Conservation (phyloP, 2,888 invertebrate genomes). For the Drosophila testacea region DNA sequence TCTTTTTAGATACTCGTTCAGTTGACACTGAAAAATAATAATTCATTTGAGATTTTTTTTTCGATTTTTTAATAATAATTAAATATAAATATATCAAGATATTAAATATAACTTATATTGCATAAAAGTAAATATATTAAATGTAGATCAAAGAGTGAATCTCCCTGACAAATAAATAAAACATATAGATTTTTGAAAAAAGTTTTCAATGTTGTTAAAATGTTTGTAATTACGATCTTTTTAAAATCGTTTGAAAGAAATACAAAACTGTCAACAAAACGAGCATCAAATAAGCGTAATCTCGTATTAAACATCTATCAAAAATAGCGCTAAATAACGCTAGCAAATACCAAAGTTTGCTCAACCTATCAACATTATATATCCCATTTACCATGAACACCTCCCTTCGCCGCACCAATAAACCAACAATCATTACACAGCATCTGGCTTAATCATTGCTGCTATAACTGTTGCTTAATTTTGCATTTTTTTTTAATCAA, state of each 20-base stretch:
- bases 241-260: background rate
- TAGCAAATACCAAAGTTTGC: slow-evolving; percentile 29
- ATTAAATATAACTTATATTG: no score
- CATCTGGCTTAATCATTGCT: slow-evolving; percentile 50
- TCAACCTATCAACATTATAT: slow-evolving; percentile 12
- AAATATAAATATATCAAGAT: no score
- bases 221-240: background rate
- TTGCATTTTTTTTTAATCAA: background rate
- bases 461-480: slow-evolving; percentile 53
- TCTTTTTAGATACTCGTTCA: background rate
- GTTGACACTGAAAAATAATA: background rate
- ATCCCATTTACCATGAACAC: slow-evolving; percentile 3
- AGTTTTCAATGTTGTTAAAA: no score
- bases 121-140: no score
- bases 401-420: background rate
- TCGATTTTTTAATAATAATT: background rate
- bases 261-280: background rate
- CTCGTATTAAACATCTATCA: slow-evolving; percentile 2
- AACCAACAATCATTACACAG: slow-evolving; percentile 18
- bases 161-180: no score
- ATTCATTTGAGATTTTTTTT: background rate
- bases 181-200: no score
- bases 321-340: slow-evolving; percentile 52
- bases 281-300: background rate
- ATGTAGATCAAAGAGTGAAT: no score